A percentile compares a stretch with the other conserved stretches of the same genome.
phyloP scores from a whole-genome alignment of 2,113 vertebrate genomes.

The Gobius niger region DNA sequence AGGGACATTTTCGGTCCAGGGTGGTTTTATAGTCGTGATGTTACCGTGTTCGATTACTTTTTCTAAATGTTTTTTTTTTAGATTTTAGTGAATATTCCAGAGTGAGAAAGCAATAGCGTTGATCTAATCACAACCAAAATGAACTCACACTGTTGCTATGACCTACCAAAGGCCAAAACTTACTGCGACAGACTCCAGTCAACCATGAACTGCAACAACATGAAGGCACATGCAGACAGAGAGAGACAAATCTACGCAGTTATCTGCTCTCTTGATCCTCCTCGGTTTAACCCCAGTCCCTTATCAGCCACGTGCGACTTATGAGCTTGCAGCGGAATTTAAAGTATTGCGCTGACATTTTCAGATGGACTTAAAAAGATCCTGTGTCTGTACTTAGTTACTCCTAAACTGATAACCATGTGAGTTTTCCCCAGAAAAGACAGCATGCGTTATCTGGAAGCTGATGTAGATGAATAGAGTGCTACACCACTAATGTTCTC shows the following conservation, averaged over 20 bases:
- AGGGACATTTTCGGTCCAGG: slow-evolving; percentile 24
- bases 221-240: slow-evolving; percentile 11
- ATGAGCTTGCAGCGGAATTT: slow-evolving; percentile 40
- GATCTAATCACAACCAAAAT: too few relatives aligned
- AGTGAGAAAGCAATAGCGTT: too few relatives aligned
- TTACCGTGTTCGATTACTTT: too few relatives aligned
- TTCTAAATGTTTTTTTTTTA: too few relatives aligned
- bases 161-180: not conserved
- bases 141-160: too few relatives aligned
- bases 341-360: slow-evolving; percentile 43
- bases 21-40: not conserved
- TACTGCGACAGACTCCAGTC: not conserved
- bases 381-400: slow-evolving; percentile 19
- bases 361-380: slow-evolving; percentile 14
- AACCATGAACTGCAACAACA: not conserved
- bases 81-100: too few relatives aligned
- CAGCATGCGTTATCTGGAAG: slow-evolving; percentile 9
- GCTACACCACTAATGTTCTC: not conserved
- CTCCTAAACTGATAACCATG: slow-evolving; percentile 24
- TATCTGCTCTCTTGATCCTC: slow-evolving; percentile 41
- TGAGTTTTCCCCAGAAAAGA: slow-evolving; percentile 4
- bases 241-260: slow-evolving; percentile 6
- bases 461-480: slow-evolving; percentile 19
- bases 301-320: slow-evolving; percentile 33
- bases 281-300: slow-evolving; percentile 29